These are phyloP conservation scores for Eudasyphora cyanicolor DNA, from an alignment of 2,888 invertebrate genomes.

Conservation along the genomic window DNA sequence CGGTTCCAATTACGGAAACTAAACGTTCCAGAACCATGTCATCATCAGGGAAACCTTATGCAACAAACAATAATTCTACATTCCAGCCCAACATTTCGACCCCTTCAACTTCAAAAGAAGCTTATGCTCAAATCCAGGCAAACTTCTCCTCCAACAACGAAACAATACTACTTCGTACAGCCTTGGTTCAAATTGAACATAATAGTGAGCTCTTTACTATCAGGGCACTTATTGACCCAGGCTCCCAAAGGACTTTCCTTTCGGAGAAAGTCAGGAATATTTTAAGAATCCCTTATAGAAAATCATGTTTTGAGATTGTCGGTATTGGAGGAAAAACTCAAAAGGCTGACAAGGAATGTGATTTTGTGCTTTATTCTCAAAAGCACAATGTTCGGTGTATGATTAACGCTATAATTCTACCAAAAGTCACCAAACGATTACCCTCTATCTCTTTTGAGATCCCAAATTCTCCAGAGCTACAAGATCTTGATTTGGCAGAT, in stretches of 20 bases:
- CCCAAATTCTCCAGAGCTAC: neutral
- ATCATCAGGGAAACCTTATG: no score
- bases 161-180: neutral
- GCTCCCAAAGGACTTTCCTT: neutral
- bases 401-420: conserved; percentile 27
- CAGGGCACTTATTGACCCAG: neutral
- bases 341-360: neutral
- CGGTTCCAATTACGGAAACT: no score
- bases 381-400: neutral
- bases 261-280: neutral
- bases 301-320: neutral
- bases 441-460: neutral
- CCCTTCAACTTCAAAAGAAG: neutral
- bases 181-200: neutral
- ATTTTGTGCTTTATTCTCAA: no score
- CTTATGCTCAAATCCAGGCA: neutral
- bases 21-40: no score
- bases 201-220: neutral
- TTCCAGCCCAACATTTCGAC: neutral
- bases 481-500: conserved; percentile 12
- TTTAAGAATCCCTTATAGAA: neutral
- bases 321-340: conserved; percentile 22
- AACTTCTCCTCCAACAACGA: no score
- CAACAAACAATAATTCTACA: no score
- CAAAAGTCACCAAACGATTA: conserved; percentile 34